A percentile compares a stretch with the other conserved stretches of the same genome.
Evolutionary conservation across 2,888 invertebrate species (phyloP).

Genomic region (Agonopterix subpropinquella): DNA sequence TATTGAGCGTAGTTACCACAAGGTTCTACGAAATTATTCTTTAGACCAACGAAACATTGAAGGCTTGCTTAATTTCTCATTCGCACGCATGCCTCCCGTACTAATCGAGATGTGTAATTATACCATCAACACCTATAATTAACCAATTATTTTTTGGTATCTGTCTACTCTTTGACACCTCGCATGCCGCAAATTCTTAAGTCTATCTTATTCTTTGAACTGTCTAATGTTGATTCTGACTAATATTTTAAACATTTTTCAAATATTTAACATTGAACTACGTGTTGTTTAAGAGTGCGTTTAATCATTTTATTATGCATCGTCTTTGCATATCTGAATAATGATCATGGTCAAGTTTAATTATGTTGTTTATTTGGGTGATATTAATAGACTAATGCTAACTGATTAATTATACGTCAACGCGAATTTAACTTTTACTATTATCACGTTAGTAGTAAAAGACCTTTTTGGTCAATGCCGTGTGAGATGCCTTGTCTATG

Average conservation of each 20-base stretch:
- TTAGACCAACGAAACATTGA: constrained; percentile 63
- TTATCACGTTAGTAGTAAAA: not conserved
- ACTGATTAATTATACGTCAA: constrained; percentile 27
- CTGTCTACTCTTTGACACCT: not conserved
- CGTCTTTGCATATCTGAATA: constrained; percentile 49
- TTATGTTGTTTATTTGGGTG: constrained; percentile 35
- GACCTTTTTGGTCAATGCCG: constrained; percentile 1
- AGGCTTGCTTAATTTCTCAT: constrained; percentile 66
- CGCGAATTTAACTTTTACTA: constrained; percentile 20
- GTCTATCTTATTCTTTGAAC: too few relatives aligned
- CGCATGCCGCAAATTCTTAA: too few relatives aligned
- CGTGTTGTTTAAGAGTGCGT: constrained; percentile 24
- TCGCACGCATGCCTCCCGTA: constrained; percentile 54
- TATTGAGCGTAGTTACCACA: constrained; percentile 56
- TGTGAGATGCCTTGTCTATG: too few relatives aligned
- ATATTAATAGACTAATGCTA: constrained; percentile 21
- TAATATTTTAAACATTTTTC: constrained; percentile 3
- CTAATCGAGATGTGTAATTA: constrained; percentile 50
- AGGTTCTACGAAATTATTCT: constrained; percentile 63
- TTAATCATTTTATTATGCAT: constrained; percentile 38
- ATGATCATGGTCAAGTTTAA: constrained; percentile 39
- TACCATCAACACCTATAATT: constrained; percentile 40
- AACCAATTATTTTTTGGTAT: constrained; percentile 25
- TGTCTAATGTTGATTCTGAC: not conserved
- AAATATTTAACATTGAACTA: constrained; percentile 28